Conservation (phyloP, 2,888 invertebrate genomes). For the Drosophila rubida region DNA sequence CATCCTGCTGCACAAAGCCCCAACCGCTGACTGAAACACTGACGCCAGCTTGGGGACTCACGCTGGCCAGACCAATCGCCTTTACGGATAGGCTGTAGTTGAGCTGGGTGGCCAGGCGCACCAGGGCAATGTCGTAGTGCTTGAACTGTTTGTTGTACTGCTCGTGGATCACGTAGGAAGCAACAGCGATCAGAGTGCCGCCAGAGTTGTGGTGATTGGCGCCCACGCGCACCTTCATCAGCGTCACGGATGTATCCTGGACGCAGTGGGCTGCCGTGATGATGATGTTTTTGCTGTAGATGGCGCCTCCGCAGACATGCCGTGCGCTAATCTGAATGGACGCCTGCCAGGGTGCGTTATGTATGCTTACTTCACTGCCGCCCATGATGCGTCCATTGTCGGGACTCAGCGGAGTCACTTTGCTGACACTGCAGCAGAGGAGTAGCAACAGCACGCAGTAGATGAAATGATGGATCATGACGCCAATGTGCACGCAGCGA, state of each 20-base stretch:
- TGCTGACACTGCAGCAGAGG: not conserved
- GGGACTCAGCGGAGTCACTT: not conserved
- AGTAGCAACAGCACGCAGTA: constrained; percentile 8
- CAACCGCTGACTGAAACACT: constrained; percentile 69
- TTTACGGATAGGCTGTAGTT: constrained; percentile 53
- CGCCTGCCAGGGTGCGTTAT: constrained; percentile 74
- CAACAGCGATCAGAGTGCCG: constrained; percentile 57
- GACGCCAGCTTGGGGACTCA: constrained; percentile 47
- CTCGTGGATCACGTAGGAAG: constrained; percentile 56
- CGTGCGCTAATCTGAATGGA: constrained; percentile 81
- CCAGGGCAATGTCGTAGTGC: constrained; percentile 86
- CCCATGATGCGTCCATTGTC: constrained; percentile 73
- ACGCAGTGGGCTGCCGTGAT: constrained; percentile 86
- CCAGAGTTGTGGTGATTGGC: constrained; percentile 84
- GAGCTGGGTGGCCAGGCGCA: constrained; percentile 71
- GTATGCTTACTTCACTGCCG: constrained; percentile 64
- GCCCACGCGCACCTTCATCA: constrained; percentile 85
- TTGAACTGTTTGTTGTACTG: constrained; percentile 42
- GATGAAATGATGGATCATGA: constrained; percentile 19
- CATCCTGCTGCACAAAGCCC: constrained; percentile 56
- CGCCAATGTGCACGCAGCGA: constrained; percentile 10
- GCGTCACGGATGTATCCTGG: constrained; percentile 34
- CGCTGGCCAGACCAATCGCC: constrained; percentile 59
- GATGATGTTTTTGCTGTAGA: constrained; percentile 85
- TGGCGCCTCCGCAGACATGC: constrained; percentile 86